Evolutionary conservation across 2,888 invertebrate genomes (phyloP).

Genomic region (Eupithecia abbreviata): DNA sequence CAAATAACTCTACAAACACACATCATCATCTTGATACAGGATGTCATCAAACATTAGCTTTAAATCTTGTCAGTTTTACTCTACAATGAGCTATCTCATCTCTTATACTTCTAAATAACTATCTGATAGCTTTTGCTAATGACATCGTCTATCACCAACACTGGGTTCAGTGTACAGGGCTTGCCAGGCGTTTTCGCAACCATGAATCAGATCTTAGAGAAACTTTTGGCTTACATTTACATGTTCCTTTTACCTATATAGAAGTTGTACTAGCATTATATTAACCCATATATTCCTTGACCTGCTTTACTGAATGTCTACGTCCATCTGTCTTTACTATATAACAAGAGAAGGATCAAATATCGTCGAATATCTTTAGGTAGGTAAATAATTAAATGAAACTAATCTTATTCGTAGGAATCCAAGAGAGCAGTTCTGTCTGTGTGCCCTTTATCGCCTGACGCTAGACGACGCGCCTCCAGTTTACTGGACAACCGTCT

Average conservation of each 20-base stretch:
- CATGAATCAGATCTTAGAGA: slow-evolving; percentile 3
- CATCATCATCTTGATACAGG: background rate
- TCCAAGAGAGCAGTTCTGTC: slow-evolving; percentile 55
- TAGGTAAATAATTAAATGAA: background rate
- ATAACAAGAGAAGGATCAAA: background rate
- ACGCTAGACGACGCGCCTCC: slow-evolving; percentile 63
- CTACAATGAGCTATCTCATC: background rate
- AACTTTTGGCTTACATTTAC: background rate
- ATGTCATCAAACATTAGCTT: background rate
- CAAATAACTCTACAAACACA: background rate
- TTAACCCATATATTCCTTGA: background rate
- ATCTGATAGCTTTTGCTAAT: slow-evolving; percentile 7
- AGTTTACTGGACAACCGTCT: slow-evolving; percentile 66
- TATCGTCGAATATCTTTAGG: background rate
- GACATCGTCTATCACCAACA: slow-evolving; percentile 15
- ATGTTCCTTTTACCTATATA: background rate
- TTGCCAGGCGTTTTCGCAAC: slow-evolving; percentile 21
- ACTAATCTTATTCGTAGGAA: slow-evolving; percentile 52
- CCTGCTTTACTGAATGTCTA: background rate
- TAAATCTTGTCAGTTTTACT: background rate
- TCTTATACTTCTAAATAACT: background rate
- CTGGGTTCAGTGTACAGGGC: slow-evolving; percentile 22
- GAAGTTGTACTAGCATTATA: background rate
- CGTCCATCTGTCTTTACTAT: background rate
- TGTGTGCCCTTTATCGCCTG: slow-evolving; percentile 67